Evolutionary conservation across 2,888 invertebrate genomes (phyloP), one percentile per base, ranked within the genome.

Genomic region (Diaphora mendica): DNA sequence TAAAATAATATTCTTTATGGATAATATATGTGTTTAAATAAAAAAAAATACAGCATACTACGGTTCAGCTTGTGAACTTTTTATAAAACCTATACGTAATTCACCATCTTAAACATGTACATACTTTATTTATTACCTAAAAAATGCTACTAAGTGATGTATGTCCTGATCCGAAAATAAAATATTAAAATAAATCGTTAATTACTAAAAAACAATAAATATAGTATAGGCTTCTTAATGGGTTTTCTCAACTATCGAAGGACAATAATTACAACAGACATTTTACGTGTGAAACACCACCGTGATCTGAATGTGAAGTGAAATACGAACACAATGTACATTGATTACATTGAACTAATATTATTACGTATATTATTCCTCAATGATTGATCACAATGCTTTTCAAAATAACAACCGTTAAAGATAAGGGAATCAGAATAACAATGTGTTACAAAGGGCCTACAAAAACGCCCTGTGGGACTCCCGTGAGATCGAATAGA

Each of bases 341-440:
- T 39, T 30, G 48, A 48, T 67, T 48, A 48, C 67, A 67, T n/a
- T n/a, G n/a, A n/a, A n/a, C n/a, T n/a, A n/a, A n/a, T n/a, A n/a
- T n/a, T n/a, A n/a, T n/a, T n/a, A n/a, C n/a, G n/a, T n/a, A n/a
- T n/a, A n/a, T n/a, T n/a, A n/a, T n/a, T n/a, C n/a, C n/a, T n/a
- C n/a, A n/a, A n/a, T n/a, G n/a, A n/a, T n/a, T n/a, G 48, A 48
- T 67, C 67, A 48, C 67, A 67, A 48, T 67, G 1, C 44, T 23
- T 48, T 13, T 48, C 11, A 67, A 20, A 44, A 67, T 67, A 30
- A n/a, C 15, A 42, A 66, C 30, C 20, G 30, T 20, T 67, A 8
- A 42, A 59, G 26, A 15, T 26, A 30, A 59, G 5, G 26, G 26
- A 30, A 5, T 26, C 26, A 59, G 15, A 59, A 59, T 30, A 59